Conservation (phyloP, 2,797 vertebrate genomes). For the Sylvilagus floridanus region DNA sequence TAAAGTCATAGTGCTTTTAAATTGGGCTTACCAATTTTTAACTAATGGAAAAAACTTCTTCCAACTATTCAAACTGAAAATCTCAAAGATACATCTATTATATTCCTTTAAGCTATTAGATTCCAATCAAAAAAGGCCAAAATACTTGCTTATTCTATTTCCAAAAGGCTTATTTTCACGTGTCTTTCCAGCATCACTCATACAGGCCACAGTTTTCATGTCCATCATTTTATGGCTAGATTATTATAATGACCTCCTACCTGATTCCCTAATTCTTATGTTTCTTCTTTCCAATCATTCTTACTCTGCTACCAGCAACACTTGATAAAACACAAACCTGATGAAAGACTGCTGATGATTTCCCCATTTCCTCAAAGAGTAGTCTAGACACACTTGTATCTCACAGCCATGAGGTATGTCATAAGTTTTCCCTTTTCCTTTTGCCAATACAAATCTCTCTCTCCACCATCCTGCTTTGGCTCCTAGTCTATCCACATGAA, state of each 20-base stretch:
- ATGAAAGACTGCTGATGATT: conserved; percentile 31
- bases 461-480: conserved; percentile 25
- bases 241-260: conserved; percentile 8
- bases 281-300: neutral
- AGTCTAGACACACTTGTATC: conserved; percentile 40
- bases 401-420: conserved; percentile 2
- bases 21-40: conserved; percentile 28
- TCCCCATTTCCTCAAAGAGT: conserved; percentile 15
- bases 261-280: neutral
- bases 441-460: conserved; percentile 27
- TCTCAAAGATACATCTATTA: conserved; percentile 39
- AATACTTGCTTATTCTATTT: neutral
- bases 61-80: conserved; percentile 14
- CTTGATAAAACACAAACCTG: conserved; percentile 40
- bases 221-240: neutral
- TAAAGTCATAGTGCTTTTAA: conserved; percentile 51
- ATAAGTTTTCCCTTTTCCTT: neutral
- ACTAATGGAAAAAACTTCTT: neutral
- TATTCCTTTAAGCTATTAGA: conserved; percentile 13
- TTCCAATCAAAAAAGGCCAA: neutral
- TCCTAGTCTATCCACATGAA: neutral
- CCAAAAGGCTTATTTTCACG: neutral
- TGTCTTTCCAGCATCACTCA: conserved; percentile 21
- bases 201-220: conserved; percentile 45
- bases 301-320: neutral